phyloP scores from a whole-genome alignment of 2,113 vertebrate genomes.

The Lepus timidus region DNA sequence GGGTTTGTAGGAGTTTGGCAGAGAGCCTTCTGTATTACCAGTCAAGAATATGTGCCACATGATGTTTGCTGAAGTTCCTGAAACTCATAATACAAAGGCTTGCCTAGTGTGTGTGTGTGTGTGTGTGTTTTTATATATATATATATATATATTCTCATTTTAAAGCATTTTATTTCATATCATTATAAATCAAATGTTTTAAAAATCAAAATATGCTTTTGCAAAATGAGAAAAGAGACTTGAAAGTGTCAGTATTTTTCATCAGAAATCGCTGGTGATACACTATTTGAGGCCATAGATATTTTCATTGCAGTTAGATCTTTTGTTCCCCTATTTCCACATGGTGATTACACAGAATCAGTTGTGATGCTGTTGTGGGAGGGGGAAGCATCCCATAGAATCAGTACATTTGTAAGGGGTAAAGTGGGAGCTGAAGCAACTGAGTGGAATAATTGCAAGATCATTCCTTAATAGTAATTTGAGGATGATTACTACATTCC shows the following conservation, averaged over 20 bases:
- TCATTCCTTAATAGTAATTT: conserved; percentile 16
- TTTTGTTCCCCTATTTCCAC: conserved; percentile 9
- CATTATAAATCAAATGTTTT: conserved; percentile 21
- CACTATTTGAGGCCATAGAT: neutral
- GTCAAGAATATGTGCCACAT: neutral
- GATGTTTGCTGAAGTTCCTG: neutral
- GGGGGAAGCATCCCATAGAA: neutral
- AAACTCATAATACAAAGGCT: neutral
- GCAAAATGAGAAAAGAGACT: neutral
- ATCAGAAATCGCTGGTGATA: neutral
- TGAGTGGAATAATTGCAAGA: neutral
- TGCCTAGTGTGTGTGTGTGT: neutral
- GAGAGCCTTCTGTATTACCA: neutral
- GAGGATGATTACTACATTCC: neutral
- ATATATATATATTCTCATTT: neutral
- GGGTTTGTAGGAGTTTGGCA: neutral
- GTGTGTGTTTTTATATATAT: no score
- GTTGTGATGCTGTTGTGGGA: neutral
- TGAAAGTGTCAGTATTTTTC: conserved; percentile 12
- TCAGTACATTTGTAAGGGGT: neutral
- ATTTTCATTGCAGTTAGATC: neutral
- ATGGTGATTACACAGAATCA: neutral
- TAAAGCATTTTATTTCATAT: conserved; percentile 25
- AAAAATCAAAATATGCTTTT: neutral
- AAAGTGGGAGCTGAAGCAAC: neutral